Percentiles rank a stretch among this genome's conserved stretches.
phyloP scores from a whole-genome alignment of 2,888 invertebrate genomes.

The Scaptomyza caliginosa region DNA sequence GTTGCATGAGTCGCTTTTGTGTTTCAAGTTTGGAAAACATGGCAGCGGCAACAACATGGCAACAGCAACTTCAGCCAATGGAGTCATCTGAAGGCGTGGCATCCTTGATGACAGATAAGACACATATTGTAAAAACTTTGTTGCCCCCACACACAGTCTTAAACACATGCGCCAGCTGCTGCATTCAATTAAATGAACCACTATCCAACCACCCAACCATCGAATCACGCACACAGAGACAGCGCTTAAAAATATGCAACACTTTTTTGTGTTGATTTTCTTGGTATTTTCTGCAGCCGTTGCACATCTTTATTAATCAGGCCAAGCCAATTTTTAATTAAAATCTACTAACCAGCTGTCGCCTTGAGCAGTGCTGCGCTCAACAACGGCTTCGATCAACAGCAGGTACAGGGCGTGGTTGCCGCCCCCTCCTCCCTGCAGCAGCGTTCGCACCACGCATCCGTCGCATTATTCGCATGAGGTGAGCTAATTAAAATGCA shows the following conservation, averaged over 20 bases:
- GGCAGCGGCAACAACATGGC: slow-evolving; percentile 6
- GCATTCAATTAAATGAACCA: slow-evolving; percentile 18
- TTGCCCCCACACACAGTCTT: slow-evolving; percentile 3
- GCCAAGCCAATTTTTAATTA: slow-evolving; percentile 57
- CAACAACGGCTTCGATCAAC: slow-evolving; percentile 57
- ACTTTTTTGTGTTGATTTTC: slow-evolving; percentile 31
- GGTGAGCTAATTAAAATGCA: slow-evolving; percentile 72
- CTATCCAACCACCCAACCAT: not conserved
- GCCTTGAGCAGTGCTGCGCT: slow-evolving; percentile 58
- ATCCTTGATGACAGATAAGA: slow-evolving; percentile 73
- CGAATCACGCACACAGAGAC: not conserved
- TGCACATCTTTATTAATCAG: slow-evolving; percentile 53
- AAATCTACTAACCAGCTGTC: slow-evolving; percentile 63
- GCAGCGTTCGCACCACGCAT: slow-evolving; percentile 48
- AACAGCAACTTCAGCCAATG: slow-evolving; percentile 1
- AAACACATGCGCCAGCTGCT: slow-evolving; percentile 15
- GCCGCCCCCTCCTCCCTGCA: slow-evolving; percentile 37
- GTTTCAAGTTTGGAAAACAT: slow-evolving; percentile 35
- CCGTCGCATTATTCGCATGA: slow-evolving; percentile 32
- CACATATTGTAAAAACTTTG: slow-evolving; percentile 57
- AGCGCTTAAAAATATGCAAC: slow-evolving; percentile 49
- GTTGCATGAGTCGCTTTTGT: slow-evolving; percentile 53
- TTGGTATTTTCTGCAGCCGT: slow-evolving; percentile 9
- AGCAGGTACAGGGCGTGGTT: slow-evolving; percentile 39
- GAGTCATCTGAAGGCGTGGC: slow-evolving; percentile 24